These are phyloP conservation scores for Drosophila suzukii DNA, from an alignment of 1,140 invertebrate species.

Conservation along the genomic window DNA sequence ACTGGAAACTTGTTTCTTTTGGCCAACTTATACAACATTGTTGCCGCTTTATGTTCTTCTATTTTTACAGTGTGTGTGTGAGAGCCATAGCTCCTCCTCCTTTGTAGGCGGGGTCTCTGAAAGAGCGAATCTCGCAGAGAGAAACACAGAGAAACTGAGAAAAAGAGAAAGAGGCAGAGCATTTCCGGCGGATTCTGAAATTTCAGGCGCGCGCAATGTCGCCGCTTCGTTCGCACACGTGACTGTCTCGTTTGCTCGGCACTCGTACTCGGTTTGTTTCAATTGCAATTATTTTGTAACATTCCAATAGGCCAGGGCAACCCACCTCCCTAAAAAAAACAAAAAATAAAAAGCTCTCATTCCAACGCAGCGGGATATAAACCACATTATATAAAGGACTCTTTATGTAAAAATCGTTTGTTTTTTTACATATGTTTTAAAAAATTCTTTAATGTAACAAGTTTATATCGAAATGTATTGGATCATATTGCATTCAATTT, in stretches of 20 bases:
- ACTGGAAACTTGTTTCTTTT: conserved; percentile 80
- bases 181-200: conserved; percentile 27
- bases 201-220: conserved; percentile 57
- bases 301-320: conserved; percentile 75
- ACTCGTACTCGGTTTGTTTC: conserved; percentile 67
- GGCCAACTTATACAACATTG: conserved; percentile 73
- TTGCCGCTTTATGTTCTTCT: conserved; percentile 73
- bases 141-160: conserved; percentile 7
- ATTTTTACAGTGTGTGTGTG: conserved; percentile 11
- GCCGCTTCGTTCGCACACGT: conserved; percentile 59
- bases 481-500: background rate
- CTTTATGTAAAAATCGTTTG: background rate
- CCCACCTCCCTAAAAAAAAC: conserved; percentile 23
- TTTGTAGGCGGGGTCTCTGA: conserved; percentile 61
- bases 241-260: conserved; percentile 19
- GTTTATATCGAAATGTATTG: background rate
- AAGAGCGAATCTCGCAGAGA: background rate
- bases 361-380: background rate
- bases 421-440: background rate
- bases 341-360: conserved; percentile 1
- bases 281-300: conserved; percentile 80
- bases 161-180: conserved; percentile 15
- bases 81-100: conserved; percentile 54
- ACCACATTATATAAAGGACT: conserved; percentile 4
- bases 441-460: background rate